Evolutionary conservation across 2,113 vertebrate species (phyloP).

Genomic region (Salvelinus fontinalis): DNA sequence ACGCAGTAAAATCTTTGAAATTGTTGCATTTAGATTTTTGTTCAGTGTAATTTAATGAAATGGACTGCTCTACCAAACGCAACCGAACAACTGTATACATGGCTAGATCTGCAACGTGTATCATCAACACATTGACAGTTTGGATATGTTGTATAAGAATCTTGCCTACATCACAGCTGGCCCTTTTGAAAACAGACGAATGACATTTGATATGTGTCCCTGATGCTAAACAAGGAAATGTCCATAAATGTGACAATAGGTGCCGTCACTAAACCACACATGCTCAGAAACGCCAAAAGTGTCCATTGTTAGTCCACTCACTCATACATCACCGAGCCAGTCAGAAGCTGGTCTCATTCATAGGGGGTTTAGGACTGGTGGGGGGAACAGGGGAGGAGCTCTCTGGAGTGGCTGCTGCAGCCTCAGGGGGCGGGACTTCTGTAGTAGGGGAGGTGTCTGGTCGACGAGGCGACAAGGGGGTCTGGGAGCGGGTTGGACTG

Average conservation of each 20-base stretch:
- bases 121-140: too few species aligned
- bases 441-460: not conserved
- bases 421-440: conserved; percentile 43
- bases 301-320: not conserved
- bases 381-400: conserved; percentile 46
- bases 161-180: too few species aligned
- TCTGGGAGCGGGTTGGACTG: conserved; percentile 45
- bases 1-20: too few species aligned
- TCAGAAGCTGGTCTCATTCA: conserved; percentile 90
- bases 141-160: too few species aligned
- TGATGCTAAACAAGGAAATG: not conserved
- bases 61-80: not conserved
- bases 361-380: conserved; percentile 72
- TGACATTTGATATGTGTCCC: not conserved
- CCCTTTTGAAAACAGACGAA: not conserved
- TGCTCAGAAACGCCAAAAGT: not conserved
- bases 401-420: conserved; percentile 31
- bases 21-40: too few species aligned
- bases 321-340: conserved; percentile 10
- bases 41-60: too few species aligned
- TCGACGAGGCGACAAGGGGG: conserved; percentile 23
- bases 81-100: not conserved
- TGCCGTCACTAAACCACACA: not conserved
- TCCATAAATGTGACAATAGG: not conserved
- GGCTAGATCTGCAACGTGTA: too few species aligned